Evolutionary conservation across 2,113 vertebrate genomes (phyloP), one percentile per base, ranked within the genome.

Genomic region (Phocoena sinus): DNA sequence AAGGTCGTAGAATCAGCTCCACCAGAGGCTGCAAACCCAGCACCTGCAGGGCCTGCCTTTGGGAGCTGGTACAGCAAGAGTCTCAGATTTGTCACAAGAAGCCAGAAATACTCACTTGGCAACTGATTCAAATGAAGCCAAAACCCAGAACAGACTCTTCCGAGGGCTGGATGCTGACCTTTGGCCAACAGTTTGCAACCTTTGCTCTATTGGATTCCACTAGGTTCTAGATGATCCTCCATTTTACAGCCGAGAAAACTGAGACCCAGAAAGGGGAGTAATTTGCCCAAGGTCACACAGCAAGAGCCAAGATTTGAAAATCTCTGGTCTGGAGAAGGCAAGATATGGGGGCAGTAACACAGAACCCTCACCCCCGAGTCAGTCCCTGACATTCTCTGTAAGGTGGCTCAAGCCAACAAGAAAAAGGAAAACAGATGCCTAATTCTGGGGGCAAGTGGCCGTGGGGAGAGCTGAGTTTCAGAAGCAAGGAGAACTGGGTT

Each of bases 331-430:
- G 17, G 26, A 31, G 33, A 73, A 83, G 25, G 31, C 21, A 60
- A 63, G 15, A 58, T 96, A 83, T 12, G 56, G 26, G 23, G 36
- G 28, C 23, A 50, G 70, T 3, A 13, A 88, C 21, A 33, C 23
- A 58, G 25, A 63, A 38, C n/a, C 1, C 8, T 11, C 5, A 1
- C 6, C 33, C 6, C 1, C 0, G 15, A 14, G 25, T 33, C 50
- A 23, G 20, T 36, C 63, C 15, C n/a, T 84, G 62, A 60, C 11
- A 2, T 18, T 36, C 28, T 5, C 50, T 1, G 0, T 6, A 13
- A 33, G 38, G 33, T 38, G 20, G 23, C 58, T 82, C 18, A 38
- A 6, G 58, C 44, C 47, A 76, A 67, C 28, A 13, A 11, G 18
- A 31, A 47, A 70, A 53, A 62, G n/a, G 28, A n/a, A 89, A 73